A percentile compares a stretch with the other conserved stretches of the same genome.
Conservation (phyloP, 2,113 vertebrate genomes). For the Tinamus guttatus region DNA sequence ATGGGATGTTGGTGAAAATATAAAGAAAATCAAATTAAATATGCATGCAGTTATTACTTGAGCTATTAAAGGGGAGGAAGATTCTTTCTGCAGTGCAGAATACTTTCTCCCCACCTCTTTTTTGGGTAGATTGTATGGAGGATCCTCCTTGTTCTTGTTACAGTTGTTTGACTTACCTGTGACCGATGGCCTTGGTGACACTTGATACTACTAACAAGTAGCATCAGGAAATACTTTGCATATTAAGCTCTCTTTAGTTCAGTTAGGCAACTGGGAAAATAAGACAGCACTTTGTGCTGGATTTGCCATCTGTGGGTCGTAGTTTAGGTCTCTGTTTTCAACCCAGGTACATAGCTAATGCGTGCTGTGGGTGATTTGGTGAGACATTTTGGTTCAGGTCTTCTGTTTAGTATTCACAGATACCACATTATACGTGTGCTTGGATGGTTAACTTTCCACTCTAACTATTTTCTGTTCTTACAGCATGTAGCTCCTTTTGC, state of each 20-base stretch:
- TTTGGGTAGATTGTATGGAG: neutral
- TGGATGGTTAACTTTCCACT: neutral
- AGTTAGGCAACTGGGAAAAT: neutral
- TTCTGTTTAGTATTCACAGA: neutral
- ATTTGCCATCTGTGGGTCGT: neutral
- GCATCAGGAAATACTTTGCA: neutral
- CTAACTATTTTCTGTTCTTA: neutral
- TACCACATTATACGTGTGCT: neutral
- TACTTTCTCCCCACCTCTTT: neutral
- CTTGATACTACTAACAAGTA: neutral
- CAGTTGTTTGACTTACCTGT: neutral
- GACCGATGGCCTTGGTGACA: neutral
- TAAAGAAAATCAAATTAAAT: neutral
- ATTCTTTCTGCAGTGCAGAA: neutral
- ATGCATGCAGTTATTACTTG: neutral
- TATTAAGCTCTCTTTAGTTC: neutral
- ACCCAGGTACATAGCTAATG: neutral
- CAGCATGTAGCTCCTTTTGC: neutral
- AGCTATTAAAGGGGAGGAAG: neutral
- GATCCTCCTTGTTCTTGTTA: accelerated
- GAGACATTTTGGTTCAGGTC: neutral
- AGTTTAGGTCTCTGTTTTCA: neutral
- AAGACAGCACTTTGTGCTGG: neutral
- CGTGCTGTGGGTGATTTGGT: neutral
- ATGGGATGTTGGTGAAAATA: neutral